Conservation (phyloP, 1,140 invertebrate species). For the Eupristina koningsbergeri region DNA sequence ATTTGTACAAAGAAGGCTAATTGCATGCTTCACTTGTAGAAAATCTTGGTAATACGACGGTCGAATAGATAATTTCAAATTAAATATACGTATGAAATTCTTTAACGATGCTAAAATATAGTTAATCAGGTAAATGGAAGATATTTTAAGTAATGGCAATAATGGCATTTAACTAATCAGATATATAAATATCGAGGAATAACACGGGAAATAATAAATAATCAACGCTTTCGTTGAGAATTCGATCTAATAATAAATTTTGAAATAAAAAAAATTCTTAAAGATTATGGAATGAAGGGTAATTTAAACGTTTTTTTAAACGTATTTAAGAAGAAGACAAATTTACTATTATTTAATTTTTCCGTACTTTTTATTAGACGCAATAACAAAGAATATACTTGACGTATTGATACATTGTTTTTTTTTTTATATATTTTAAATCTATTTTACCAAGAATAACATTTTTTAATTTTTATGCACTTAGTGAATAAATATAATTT, state of each 20-base stretch:
- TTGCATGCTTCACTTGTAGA: neutral
- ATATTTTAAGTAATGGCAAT: neutral
- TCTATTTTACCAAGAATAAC: neutral
- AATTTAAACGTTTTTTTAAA: too few species aligned
- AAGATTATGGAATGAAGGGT: too few species aligned
- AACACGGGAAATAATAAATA: too few species aligned
- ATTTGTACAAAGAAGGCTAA: neutral
- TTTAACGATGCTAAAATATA: neutral
- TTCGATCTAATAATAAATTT: neutral
- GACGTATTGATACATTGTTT: neutral
- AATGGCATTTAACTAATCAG: neutral
- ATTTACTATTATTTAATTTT: neutral
- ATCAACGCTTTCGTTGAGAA: neutral
- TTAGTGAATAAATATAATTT: neutral
- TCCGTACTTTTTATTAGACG: neutral
- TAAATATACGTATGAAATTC: neutral
- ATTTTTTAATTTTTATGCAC: neutral
- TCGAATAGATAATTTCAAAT: neutral
- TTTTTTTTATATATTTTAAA: neutral
- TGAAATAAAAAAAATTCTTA: too few species aligned
- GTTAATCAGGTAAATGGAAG: neutral
- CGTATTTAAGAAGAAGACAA: neutral
- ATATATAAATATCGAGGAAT: neutral
- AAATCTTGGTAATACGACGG: neutral
- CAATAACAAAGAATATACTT: neutral